phyloP scores from a whole-genome alignment of 2,888 invertebrate species.

The Ophion ventricosus region DNA sequence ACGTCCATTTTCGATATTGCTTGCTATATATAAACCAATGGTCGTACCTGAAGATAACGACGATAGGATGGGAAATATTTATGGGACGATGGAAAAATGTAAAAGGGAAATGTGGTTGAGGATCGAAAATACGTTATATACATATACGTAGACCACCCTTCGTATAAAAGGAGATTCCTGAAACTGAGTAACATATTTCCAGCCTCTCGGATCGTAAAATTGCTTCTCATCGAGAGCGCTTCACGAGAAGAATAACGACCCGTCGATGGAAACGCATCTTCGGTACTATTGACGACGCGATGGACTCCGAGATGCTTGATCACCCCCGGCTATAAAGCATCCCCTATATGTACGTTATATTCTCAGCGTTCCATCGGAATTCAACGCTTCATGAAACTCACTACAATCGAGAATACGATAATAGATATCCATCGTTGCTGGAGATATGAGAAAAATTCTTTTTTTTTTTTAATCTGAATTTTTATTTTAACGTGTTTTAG shows the following conservation, averaged over 20 bases:
- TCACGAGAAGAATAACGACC: constrained; percentile 48
- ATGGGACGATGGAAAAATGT: constrained; percentile 8
- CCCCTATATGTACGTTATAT: constrained; percentile 22
- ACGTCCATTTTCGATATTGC: background rate
- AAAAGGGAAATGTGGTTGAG: background rate
- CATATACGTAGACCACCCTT: background rate
- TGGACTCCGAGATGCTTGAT: constrained; percentile 40
- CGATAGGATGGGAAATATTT: constrained; percentile 31
- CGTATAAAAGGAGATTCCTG: constrained; percentile 31
- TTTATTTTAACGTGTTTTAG: no score
- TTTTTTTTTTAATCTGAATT: background rate
- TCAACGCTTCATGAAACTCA: constrained; percentile 3
- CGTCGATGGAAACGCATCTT: constrained; percentile 40
- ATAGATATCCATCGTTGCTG: background rate
- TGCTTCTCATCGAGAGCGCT: constrained; percentile 49
- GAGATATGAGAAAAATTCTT: background rate
- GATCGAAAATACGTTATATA: background rate
- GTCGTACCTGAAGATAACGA: constrained; percentile 10
- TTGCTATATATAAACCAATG: background rate
- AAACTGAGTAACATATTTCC: constrained; percentile 49
- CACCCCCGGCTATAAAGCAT: constrained; percentile 31
- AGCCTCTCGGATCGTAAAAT: constrained; percentile 49
- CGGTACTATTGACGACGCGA: constrained; percentile 37
- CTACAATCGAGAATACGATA: background rate
- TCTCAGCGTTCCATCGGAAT: constrained; percentile 7